Evolutionary conservation across 1,140 invertebrate genomes (phyloP).

Genomic region (Bombus breviceps): DNA sequence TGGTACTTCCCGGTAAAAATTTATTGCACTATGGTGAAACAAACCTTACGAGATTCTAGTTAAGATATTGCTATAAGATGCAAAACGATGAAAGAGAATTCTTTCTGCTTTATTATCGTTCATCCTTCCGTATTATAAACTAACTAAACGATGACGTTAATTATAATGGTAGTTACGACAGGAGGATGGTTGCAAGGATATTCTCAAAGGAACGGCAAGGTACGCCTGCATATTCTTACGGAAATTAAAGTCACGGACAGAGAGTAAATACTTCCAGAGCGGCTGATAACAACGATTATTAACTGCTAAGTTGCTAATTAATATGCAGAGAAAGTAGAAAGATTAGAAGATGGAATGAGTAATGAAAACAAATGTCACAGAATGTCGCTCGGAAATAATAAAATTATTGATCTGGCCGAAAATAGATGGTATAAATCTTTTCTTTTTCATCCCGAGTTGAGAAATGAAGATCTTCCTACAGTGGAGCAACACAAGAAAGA

Average conservation of each 20-base stretch:
- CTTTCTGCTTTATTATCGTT: neutral
- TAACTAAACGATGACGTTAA: neutral
- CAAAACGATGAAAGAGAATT: neutral
- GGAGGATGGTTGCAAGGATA: neutral
- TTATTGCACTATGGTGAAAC: neutral
- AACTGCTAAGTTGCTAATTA: neutral
- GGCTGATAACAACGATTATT: neutral
- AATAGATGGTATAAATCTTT: neutral
- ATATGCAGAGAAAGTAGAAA: too few relatives aligned
- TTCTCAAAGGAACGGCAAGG: neutral
- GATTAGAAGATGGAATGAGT: neutral
- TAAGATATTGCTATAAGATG: neutral
- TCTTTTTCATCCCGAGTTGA: too few relatives aligned
- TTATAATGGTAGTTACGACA: neutral
- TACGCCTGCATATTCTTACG: neutral
- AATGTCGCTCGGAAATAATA: neutral
- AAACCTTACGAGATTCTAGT: too few relatives aligned
- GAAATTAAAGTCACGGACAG: constrained; percentile 1
- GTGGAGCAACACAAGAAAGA: too few relatives aligned
- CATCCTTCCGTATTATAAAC: neutral
- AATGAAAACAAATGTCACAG: neutral
- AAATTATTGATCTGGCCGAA: neutral
- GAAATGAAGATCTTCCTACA: neutral
- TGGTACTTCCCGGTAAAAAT: neutral
- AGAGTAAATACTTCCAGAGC: neutral